Percentiles rank a stretch among this genome's conserved stretches.
Conservation (phyloP, 2,113 vertebrate genomes). For the Callocephalon fimbriatum region DNA sequence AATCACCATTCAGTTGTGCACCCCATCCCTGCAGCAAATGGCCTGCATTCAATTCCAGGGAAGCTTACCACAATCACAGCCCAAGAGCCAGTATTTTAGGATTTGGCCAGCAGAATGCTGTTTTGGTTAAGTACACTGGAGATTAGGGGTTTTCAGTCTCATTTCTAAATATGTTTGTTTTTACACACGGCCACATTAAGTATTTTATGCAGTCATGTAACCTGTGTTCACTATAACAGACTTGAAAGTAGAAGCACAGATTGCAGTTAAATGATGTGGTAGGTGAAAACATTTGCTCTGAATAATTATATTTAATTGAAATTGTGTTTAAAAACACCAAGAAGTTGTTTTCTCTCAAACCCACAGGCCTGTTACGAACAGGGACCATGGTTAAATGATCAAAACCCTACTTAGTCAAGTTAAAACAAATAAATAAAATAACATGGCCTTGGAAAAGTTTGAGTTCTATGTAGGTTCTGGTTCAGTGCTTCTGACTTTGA, state of each 20-base stretch:
- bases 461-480: slow-evolving; percentile 58
- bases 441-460: slow-evolving; percentile 52
- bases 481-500: slow-evolving; percentile 65
- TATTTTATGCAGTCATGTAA: background rate
- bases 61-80: background rate
- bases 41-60: background rate
- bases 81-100: background rate
- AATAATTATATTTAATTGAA: slow-evolving; percentile 51
- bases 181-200: background rate
- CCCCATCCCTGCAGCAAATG: background rate
- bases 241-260: background rate
- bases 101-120: background rate
- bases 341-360: slow-evolving; percentile 52
- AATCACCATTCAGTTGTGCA: background rate
- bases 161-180: background rate
- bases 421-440: slow-evolving; percentile 75
- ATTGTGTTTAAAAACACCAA: background rate
- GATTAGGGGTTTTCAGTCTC: background rate
- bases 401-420: slow-evolving; percentile 68
- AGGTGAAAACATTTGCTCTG: slow-evolving; percentile 34
- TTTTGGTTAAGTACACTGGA: background rate
- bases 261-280: background rate
- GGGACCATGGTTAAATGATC: slow-evolving; percentile 54
- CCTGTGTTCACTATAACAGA: background rate
- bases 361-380: slow-evolving; percentile 33